A percentile compares a stretch with the other conserved stretches of the same genome.
Evolutionary conservation across 2,113 vertebrate species (phyloP).

Genomic region (Pseudopodoces humilis): DNA sequence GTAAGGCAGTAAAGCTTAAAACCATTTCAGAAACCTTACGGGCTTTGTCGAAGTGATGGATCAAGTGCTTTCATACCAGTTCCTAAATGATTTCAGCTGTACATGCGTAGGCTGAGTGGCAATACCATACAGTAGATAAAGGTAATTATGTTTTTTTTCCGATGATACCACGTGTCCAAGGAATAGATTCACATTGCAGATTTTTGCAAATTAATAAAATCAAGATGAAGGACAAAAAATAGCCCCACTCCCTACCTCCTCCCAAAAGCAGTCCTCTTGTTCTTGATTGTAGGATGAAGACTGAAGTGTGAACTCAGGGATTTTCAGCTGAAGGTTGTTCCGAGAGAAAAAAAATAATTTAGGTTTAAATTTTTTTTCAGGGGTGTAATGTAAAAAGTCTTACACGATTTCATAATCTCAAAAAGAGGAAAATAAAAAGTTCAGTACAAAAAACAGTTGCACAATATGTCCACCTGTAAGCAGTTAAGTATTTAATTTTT

Average conservation of each 20-base stretch:
- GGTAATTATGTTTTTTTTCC: neutral
- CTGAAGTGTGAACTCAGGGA: neutral
- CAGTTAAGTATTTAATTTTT: conserved; percentile 24
- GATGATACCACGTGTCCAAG: rapidly evolving
- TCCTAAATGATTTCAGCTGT: neutral
- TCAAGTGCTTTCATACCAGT: rapidly evolving
- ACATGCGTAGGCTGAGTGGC: rapidly evolving
- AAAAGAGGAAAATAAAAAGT: neutral
- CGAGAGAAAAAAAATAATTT: neutral
- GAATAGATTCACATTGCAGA: neutral
- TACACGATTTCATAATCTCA: neutral
- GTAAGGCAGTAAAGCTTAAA: rapidly evolving
- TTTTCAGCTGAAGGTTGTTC: neutral
- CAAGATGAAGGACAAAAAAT: neutral
- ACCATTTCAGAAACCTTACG: rapidly evolving
- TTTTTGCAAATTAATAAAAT: neutral
- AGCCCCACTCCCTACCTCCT: rapidly evolving
- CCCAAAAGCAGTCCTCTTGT: neutral
- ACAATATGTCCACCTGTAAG: neutral
- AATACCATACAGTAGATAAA: rapidly evolving
- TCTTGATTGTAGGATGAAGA: neutral
- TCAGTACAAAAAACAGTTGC: neutral
- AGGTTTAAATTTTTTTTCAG: neutral
- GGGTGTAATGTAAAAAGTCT: neutral
- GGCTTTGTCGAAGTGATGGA: rapidly evolving